Base-by-base conservation (phyloP, 2,113 vertebrate species). In the Laticauda colubrina region DNA sequence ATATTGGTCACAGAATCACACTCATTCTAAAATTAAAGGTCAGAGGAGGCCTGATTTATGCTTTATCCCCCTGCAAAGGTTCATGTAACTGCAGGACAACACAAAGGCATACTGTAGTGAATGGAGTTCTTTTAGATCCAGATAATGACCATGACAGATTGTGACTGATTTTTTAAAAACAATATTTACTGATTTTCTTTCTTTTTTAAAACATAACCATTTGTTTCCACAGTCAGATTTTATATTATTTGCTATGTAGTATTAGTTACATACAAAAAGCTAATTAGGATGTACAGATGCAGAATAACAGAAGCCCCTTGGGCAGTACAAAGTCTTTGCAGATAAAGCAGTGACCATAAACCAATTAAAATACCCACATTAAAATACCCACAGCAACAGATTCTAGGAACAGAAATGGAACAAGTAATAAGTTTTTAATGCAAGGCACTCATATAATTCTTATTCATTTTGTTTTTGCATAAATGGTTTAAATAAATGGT, bases 201-300 rank as follows among this genome's bases (percentile, higher is more conserved):
- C 34, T 81, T 81, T 21, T 10, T 59, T 9, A 51, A 88, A 86
- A 3, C 6, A 39, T 24, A 57, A 21, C 91, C 5, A 20, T 90
- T 93, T 90, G 14, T 61, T 94, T 95, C 43, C 89, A 11, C 29
- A 34, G 12, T 34, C 64, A 92, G 48, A 24, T 93, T 95, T 94
- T 53, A 87, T n/a, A 87, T 29, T 89, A 29, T 91, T n/a, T 75
- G 53, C 88, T 85, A 56, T 29, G 34, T 29, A 45, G 3, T 24
- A 59, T 24, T 29, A 85, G 8, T 24, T 34, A 51, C 45, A 14
- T 69, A 89, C 88, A 69, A 86, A 92, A 93, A 89, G 0, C 18
- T 20, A 14, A 7, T 20, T 91, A 89, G 90, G 48, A 51, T 51
- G 48, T 51, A 48, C 48, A 53, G 64, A 69, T n/a, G 29, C 5